These are phyloP conservation scores for Struthidea cinerea DNA, from an alignment of 2,113 vertebrate genomes.

Conservation along the genomic window DNA sequence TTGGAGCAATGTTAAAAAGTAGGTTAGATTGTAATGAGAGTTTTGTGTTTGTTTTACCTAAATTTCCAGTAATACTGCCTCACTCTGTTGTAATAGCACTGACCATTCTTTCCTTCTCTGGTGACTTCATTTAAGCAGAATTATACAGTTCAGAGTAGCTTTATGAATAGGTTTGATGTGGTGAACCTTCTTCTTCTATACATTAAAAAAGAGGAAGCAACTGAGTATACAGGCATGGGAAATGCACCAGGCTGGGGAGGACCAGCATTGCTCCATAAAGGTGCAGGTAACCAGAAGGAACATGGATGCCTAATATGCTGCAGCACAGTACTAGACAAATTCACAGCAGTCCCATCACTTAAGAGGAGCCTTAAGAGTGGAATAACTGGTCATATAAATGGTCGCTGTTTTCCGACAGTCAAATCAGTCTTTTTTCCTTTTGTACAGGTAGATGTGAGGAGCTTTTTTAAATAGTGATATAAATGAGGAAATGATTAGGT, in stretches of 20 bases:
- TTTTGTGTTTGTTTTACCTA: conserved; percentile 22
- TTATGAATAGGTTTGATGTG: background rate
- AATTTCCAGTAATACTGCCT: conserved; percentile 36
- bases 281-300: background rate
- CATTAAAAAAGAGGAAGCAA: background rate
- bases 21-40: conserved; percentile 52
- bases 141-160: background rate
- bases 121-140: background rate
- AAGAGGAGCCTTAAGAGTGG: background rate
- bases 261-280: background rate
- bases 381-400: background rate
- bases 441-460: background rate
- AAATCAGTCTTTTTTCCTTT: background rate
- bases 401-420: background rate
- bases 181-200: background rate
- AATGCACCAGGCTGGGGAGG: background rate
- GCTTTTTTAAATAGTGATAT: background rate
- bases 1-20: conserved; percentile 23
- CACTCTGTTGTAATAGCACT: background rate
- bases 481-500: background rate
- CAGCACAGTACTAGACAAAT: background rate
- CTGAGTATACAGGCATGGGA: background rate
- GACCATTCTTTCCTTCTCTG: background rate
- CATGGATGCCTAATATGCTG: background rate
- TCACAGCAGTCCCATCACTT: background rate